Evolutionary conservation across 1,140 invertebrate genomes (phyloP).

Genomic region (Meloidogyne exigua): DNA sequence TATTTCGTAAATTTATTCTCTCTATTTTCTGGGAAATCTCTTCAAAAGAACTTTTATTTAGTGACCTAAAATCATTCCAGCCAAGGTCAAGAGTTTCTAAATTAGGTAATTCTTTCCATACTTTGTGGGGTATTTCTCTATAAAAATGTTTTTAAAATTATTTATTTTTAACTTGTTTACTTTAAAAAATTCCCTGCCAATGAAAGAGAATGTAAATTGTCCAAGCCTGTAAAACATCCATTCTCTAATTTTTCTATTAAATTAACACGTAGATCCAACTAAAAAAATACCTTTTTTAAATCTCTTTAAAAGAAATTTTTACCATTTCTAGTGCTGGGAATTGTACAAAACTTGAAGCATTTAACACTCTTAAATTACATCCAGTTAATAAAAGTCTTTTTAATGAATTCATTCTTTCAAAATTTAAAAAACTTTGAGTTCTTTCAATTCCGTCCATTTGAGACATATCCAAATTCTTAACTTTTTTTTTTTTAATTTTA

Average conservation of each 20-base stretch:
- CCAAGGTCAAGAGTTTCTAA: constrained; percentile 42
- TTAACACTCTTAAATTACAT: constrained; percentile 39
- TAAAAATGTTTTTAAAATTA: background rate
- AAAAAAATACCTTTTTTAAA: background rate
- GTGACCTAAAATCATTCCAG: constrained; percentile 38
- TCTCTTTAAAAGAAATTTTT: constrained; percentile 13
- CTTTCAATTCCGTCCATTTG: constrained; percentile 43
- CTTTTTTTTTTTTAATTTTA: constrained; percentile 11
- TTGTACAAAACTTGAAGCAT: constrained; percentile 26
- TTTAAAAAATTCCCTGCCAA: constrained; percentile 46
- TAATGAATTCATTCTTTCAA: constrained; percentile 23
- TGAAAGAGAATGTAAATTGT: constrained; percentile 37
- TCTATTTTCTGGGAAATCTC: constrained; percentile 20
- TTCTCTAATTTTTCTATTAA: constrained; percentile 37
- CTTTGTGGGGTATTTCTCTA: constrained; percentile 22
- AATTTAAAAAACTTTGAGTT: constrained; percentile 28
- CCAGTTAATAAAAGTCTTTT: constrained; percentile 37
- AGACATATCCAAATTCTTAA: constrained; percentile 40
- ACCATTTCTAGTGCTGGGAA: constrained; percentile 26
- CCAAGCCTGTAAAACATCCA: constrained; percentile 23
- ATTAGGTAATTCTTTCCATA: constrained; percentile 32
- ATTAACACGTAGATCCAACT: constrained; percentile 46
- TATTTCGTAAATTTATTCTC: constrained; percentile 33
- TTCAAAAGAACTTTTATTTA: constrained; percentile 33
- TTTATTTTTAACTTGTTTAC: background rate